Percentiles rank a stretch among this genome's conserved stretches.
Conservation (phyloP, 2,113 vertebrate genomes). For the Otis tarda region DNA sequence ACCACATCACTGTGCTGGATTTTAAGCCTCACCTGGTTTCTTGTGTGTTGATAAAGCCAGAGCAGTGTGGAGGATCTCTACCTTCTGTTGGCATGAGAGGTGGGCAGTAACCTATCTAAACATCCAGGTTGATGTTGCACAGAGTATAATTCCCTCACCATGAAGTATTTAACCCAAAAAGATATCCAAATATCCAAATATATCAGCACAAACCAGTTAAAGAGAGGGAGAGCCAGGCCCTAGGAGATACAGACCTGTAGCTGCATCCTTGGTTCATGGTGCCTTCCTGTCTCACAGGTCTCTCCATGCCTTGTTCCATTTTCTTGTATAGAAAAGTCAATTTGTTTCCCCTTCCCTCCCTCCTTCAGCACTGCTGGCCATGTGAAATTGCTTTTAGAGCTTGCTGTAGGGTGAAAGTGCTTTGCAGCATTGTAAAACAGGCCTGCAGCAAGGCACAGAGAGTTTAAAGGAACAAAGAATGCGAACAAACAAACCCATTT, state of each 20-base stretch:
- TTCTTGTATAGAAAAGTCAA: background rate
- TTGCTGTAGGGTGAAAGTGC: constrained; percentile 46
- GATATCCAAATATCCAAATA: background rate
- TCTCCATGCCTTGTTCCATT: background rate
- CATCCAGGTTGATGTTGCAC: background rate
- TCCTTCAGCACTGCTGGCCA: constrained; percentile 19
- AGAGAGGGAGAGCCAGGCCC: background rate
- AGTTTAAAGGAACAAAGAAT: constrained; percentile 7
- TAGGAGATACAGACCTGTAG: background rate
- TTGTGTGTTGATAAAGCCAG: background rate
- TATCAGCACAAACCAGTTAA: background rate
- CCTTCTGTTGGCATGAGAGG: background rate
- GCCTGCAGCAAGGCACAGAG: background rate
- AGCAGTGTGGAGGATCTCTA: background rate
- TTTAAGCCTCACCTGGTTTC: background rate
- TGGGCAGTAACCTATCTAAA: background rate
- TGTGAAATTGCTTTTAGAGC: constrained; percentile 36
- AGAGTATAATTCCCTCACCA: background rate
- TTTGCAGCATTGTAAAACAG: constrained; percentile 36
- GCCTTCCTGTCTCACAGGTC: background rate
- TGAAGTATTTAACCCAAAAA: background rate
- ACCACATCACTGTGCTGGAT: background rate
- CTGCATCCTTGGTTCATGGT: background rate
- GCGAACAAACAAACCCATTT: constrained; percentile 32
- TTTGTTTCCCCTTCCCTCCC: background rate